Evolutionary conservation across 2,113 vertebrate species (phyloP).

Genomic region (Atlantisia rogersi): DNA sequence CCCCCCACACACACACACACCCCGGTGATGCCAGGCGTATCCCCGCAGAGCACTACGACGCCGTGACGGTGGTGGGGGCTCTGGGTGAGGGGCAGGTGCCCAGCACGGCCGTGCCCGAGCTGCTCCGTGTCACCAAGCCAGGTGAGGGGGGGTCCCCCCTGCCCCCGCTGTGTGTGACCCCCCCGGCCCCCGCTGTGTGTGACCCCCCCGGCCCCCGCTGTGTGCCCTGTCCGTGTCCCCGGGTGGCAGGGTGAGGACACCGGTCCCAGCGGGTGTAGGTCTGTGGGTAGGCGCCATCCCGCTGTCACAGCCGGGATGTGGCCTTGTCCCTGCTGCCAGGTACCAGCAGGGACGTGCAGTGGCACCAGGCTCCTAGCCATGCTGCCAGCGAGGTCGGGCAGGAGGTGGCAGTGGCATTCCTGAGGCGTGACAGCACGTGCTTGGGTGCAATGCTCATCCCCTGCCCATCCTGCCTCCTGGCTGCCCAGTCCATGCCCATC

Average conservation of each 20-base stretch:
- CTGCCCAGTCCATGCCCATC: not conserved
- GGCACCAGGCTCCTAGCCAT: not conserved
- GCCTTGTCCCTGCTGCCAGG: not conserved
- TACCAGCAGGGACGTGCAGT: fast-evolving
- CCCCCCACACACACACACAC: too few relatives aligned
- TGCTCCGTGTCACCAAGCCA: constrained; percentile 82
- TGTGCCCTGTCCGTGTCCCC: not conserved
- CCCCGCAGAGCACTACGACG: constrained; percentile 78
- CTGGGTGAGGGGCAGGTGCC: constrained; percentile 84
- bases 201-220: too few relatives aligned
- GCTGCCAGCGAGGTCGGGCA: not conserved
- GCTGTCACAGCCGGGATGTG: not conserved
- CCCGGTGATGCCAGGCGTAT: not conserved
- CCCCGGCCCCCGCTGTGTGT: too few relatives aligned
- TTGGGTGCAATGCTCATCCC: not conserved
- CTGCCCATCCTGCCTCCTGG: not conserved
- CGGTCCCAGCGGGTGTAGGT: not conserved
- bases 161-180: too few relatives aligned
- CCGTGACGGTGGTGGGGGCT: constrained; percentile 83
- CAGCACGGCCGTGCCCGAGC: constrained; percentile 71
- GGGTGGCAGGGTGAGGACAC: not conserved
- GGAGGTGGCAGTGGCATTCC: not conserved
- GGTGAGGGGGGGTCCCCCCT: constrained; percentile 72
- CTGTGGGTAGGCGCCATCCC: not conserved
- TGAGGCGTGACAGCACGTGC: not conserved